A percentile compares a stretch with the other conserved stretches of the same genome.
Evolutionary conservation across 1,140 invertebrate genomes (phyloP).

Genomic region (Pachypeltis micranthus): DNA sequence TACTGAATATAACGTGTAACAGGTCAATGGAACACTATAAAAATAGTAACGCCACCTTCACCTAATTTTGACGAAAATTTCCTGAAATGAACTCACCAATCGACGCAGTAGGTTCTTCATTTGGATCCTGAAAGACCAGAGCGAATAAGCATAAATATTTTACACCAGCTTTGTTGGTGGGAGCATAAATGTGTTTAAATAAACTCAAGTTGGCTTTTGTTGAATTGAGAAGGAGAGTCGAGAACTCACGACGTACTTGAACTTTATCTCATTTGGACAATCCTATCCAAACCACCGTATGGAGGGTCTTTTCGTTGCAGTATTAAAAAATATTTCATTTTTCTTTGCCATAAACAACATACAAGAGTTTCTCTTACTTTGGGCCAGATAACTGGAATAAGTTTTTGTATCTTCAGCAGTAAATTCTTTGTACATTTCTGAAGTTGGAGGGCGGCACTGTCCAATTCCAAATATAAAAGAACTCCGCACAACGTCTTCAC

Average conservation of each 20-base stretch:
- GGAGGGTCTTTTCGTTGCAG: not conserved
- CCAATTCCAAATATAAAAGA: slow-evolving; percentile 19
- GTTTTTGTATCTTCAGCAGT: slow-evolving; percentile 10
- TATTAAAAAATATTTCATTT: not conserved
- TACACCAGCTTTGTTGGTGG: not conserved
- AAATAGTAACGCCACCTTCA: too few species aligned
- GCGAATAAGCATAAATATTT: not conserved
- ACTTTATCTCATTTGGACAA: not conserved
- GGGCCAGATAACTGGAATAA: slow-evolving; percentile 22
- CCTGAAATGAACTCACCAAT: not conserved
- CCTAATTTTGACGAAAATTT: too few species aligned
- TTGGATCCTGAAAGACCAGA: slow-evolving; percentile 3
- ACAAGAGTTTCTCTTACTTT: slow-evolving; percentile 19
- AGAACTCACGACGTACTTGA: not conserved
- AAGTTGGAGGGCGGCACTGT: slow-evolving; percentile 11
- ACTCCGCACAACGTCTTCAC: slow-evolving; percentile 17
- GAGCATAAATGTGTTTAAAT: not conserved
- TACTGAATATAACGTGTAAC: too few species aligned
- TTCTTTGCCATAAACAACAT: not conserved
- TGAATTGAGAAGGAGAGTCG: not conserved
- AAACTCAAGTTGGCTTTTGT: too few species aligned
- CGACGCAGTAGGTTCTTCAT: not conserved
- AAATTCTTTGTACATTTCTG: slow-evolving; percentile 18
- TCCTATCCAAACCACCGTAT: not conserved
- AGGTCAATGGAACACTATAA: too few species aligned